phyloP scores from a whole-genome alignment of 2,888 invertebrate genomes.

The Acanthosepion pharaonis region DNA sequence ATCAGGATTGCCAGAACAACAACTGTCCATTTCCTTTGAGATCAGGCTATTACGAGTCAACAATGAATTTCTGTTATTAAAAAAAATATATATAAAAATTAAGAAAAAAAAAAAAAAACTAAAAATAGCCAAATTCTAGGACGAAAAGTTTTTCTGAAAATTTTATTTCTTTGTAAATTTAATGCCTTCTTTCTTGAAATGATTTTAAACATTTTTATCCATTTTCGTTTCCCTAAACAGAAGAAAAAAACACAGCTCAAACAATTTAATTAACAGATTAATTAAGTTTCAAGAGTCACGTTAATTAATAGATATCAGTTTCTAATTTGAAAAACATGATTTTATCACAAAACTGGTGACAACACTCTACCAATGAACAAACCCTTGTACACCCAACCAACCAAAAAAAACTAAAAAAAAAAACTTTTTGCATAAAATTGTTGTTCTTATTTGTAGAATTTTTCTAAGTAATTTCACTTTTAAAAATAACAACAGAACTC shows the following conservation, averaged over 20 bases:
- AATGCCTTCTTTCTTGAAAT: background rate
- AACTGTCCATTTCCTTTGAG: no score
- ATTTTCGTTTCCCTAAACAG: background rate
- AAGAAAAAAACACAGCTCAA: background rate
- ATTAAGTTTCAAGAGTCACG: background rate
- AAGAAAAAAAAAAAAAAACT: background rate
- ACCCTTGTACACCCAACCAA: background rate
- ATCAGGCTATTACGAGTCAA: no score
- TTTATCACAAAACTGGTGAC: background rate
- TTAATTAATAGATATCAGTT: background rate
- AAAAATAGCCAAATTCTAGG: background rate
- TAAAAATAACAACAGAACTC: no score
- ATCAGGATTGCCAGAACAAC: no score
- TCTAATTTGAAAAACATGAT: background rate
- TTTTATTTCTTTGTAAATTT: background rate
- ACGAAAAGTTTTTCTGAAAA: background rate
- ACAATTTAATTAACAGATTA: background rate
- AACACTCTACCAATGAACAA: background rate
- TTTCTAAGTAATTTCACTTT: no score
- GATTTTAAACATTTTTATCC: background rate
- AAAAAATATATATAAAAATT: no score
- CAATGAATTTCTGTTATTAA: no score
- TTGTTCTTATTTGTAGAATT: no score
- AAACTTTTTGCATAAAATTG: no score
- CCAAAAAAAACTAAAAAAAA: no score